These are phyloP conservation scores for Sebastes cheni DNA, from an alignment of 2,797 vertebrate species.

Conservation along the genomic window DNA sequence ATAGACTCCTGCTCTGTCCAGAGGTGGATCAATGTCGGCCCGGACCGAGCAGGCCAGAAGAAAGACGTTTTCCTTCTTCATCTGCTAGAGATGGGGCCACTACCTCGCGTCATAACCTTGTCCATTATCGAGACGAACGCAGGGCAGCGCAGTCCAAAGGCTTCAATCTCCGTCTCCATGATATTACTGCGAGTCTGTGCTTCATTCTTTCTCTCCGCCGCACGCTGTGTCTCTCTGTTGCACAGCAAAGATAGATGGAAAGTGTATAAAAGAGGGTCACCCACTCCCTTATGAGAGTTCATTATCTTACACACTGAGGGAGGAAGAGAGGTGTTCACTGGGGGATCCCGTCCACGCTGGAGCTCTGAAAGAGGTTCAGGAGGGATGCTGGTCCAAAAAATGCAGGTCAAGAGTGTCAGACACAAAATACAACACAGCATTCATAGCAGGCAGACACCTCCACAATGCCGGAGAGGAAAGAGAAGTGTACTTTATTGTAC, in stretches of 20 bases:
- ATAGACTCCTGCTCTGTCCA: conserved; percentile 67
- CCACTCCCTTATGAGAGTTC: conserved; percentile 48
- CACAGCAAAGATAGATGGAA: conserved; percentile 55
- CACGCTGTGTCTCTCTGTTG: conserved; percentile 3
- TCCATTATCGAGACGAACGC: conserved; percentile 49
- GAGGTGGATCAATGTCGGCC: conserved; percentile 67
- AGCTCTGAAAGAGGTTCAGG: conserved; percentile 45
- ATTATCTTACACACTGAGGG: conserved; percentile 55
- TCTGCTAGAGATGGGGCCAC: conserved; percentile 38
- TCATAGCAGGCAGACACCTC: conserved; percentile 55
- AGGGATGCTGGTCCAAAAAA: conserved; percentile 53
- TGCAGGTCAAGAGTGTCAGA: conserved; percentile 74
- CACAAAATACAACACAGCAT: conserved; percentile 63
- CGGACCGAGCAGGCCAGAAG: conserved; percentile 34
- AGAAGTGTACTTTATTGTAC: conserved; percentile 70
- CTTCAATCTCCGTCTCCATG: conserved; percentile 45
- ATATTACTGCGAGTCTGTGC: conserved; percentile 45
- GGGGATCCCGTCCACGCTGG: conserved; percentile 21
- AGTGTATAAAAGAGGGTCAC: conserved; percentile 47
- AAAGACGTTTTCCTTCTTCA: conserved; percentile 62
- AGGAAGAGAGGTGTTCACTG: conserved; percentile 38
- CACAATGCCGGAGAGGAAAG: conserved; percentile 61
- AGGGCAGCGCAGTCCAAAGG: conserved; percentile 19
- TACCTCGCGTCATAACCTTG: conserved; percentile 43
- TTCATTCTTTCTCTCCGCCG: conserved; percentile 26